Evolutionary conservation across 2,113 vertebrate species (phyloP), one percentile per base, ranked within the genome.

Genomic region (Dunckerocampus dactyliophorus): DNA sequence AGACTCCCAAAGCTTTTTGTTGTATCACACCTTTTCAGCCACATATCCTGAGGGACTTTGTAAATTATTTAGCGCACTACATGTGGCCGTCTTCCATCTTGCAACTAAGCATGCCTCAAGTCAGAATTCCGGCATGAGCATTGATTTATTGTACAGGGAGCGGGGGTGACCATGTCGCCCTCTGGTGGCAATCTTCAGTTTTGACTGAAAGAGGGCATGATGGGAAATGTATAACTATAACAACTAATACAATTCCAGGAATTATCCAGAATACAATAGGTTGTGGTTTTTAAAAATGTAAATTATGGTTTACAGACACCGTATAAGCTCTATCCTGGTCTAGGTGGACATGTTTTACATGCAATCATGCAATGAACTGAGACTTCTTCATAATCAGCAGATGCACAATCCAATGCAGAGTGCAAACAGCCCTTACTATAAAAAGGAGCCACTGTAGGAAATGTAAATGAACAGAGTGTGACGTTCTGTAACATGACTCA

Each of bases 141-240:
- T 56, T 54, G 22, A 31, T 47, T 59, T 56, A 69, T 21, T 53
- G 55, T 64, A 19, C 3, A 37, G 22, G 8, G 12, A 49, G 16
- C 34, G 8, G 63, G 56, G 59, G 31, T 31, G 52, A 21, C 39
- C 46, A 61, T 62, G 28, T 56, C 21, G 56, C 78, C 80, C 66
- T 72, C 80, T 82, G 48, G 52, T 80, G 85, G 79, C 31, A 28
- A 1, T 0, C n/a, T 15, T 20, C 8, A 3, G 63, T n/a, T 34
- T 43, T 34, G 17, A 43, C 20, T 45, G 47, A 28, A 54, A 56
- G 14, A 31, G 28, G 10, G 34, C 12, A 19, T 59, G 59, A 13
- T 51, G 34, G 57, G 42, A 63, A 63, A n/a, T 53, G 45, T 31
- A 15, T 24, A 8, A 52, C n/a, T n/a, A n/a, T n/a, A 52, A 52